These are phyloP conservation scores for Dryomyza anilis DNA, from an alignment of 2,888 invertebrate species.

Conservation along the genomic window DNA sequence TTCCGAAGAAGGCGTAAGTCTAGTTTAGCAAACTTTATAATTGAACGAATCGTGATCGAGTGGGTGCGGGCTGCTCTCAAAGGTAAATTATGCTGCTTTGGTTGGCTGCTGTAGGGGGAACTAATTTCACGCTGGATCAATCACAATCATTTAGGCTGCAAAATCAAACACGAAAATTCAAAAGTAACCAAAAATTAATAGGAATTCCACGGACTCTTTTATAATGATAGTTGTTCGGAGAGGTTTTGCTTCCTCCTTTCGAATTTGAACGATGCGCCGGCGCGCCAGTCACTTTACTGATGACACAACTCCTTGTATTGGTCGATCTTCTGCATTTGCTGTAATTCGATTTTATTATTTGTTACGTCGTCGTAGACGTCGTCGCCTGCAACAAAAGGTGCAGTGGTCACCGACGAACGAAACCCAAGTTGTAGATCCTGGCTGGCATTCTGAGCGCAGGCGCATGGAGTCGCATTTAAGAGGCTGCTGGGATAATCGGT, in stretches of 20 bases:
- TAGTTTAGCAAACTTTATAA: no score
- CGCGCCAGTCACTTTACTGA: neutral
- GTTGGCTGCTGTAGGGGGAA: no score
- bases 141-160: neutral
- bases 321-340: neutral
- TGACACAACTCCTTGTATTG: conserved; percentile 1
- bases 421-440: no score
- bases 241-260: conserved; percentile 11
- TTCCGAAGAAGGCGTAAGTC: no score
- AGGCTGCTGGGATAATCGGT: no score
- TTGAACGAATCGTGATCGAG: no score
- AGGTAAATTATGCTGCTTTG: no score
- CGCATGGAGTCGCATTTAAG: no score
- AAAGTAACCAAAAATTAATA: neutral
- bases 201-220: neutral
- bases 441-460: no score
- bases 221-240: neutral
- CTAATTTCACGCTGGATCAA: neutral
- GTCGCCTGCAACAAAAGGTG: no score
- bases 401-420: no score
- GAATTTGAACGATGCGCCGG: neutral
- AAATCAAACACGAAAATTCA: neutral
- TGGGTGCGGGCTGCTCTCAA: no score
- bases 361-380: neutral
- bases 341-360: neutral